A percentile compares a stretch with the other conserved stretches of the same genome.
Evolutionary conservation across 37 sponge, comb jelly and placozoan species (phyloP).

Genomic region (Cliona cf. orientalis): DNA sequence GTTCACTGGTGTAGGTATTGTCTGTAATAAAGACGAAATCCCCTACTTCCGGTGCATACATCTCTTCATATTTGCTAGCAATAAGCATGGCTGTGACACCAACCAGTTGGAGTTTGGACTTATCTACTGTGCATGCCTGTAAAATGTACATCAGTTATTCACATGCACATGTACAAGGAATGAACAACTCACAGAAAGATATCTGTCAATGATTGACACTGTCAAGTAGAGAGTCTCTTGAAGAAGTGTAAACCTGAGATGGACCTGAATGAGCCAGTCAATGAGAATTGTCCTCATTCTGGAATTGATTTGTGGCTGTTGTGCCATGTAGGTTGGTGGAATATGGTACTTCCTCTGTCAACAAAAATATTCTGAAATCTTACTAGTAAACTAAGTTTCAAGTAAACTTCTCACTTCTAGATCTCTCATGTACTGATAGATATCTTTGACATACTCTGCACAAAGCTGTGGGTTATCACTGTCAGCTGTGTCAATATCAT

Average conservation of each 20-base stretch:
- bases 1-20: conserved; percentile 79
- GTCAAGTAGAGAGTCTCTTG: conserved; percentile 95
- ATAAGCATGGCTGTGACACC: conserved; percentile 98
- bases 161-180: not conserved
- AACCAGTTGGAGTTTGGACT: conserved; percentile 90
- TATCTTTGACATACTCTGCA: conserved; percentile 94
- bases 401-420: conserved; percentile 68
- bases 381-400: not conserved
- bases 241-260: conserved; percentile 84
- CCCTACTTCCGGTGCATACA: conserved; percentile 93
- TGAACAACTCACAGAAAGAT: conserved; percentile 67
- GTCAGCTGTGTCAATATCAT: conserved; percentile 89
- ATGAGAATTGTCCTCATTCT: conserved; percentile 92
- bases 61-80: conserved; percentile 99
- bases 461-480: conserved; percentile 93
- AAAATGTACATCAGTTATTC: conserved; percentile 4
- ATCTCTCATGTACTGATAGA: conserved; percentile 88
- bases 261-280: conserved; percentile 97
- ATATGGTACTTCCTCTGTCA: conserved; percentile 72
- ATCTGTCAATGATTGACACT: conserved; percentile 92
- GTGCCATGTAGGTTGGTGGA: conserved; percentile 64
- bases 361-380: not conserved
- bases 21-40: conserved; percentile 99
- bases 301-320: conserved; percentile 83
- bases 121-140: conserved; percentile 54